Percentiles rank a stretch among this genome's conserved stretches.
These are phyloP conservation scores for Epizoanthus ramosus DNA, from an alignment of 92 coral and sea anemone species.

Conservation along the genomic window DNA sequence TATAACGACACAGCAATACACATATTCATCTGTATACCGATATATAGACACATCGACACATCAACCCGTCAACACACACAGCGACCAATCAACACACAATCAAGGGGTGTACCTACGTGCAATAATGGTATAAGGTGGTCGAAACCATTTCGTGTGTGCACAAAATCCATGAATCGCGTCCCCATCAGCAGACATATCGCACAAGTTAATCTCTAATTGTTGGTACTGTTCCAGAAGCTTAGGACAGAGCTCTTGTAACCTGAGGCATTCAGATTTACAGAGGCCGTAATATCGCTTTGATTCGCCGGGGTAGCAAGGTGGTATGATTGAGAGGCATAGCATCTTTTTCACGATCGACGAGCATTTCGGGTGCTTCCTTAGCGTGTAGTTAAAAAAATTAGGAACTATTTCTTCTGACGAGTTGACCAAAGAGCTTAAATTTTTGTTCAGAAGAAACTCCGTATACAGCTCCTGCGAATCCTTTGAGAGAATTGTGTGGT, in stretches of 20 bases:
- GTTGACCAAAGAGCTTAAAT: neutral
- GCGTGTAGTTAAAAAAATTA: conserved; percentile 12
- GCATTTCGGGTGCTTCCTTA: conserved; percentile 3
- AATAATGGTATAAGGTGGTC: too few relatives aligned
- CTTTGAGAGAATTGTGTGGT: conserved; percentile 26
- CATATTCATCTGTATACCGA: too few relatives aligned
- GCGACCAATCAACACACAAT: too few relatives aligned
- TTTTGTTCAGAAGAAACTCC: neutral
- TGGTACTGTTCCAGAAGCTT: conserved; percentile 8
- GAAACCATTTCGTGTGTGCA: conserved; percentile 28
- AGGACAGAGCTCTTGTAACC: conserved; percentile 18
- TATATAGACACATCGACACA: too few relatives aligned
- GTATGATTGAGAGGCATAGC: neutral
- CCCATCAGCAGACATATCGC: conserved; percentile 15
- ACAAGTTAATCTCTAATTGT: neutral
- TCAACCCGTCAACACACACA: too few relatives aligned
- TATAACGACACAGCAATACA: too few relatives aligned
- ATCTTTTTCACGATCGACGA: conserved; percentile 30
- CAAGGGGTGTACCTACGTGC: too few relatives aligned
- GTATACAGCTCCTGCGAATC: neutral
- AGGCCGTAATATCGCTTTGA: conserved; percentile 28
- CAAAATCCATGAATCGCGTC: conserved; percentile 29
- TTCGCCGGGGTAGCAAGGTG: conserved; percentile 37
- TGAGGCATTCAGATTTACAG: conserved; percentile 28
- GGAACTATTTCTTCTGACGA: conserved; percentile 1